Percentiles rank a stretch among this genome's conserved stretches.
phyloP scores from a whole-genome alignment of 2,113 vertebrate genomes.

The Brienomyrus brachyistius region DNA sequence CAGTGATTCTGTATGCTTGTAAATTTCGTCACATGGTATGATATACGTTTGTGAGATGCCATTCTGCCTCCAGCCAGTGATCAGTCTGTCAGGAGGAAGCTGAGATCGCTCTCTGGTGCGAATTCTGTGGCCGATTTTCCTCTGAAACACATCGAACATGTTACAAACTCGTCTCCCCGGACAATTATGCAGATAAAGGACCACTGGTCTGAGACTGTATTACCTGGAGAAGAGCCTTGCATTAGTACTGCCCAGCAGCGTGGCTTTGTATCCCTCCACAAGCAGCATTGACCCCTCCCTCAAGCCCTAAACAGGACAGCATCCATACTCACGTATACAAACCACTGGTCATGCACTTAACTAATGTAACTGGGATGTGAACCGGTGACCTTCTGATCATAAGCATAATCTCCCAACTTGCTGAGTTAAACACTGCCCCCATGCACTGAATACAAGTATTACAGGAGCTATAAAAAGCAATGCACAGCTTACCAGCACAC shows the following conservation, averaged over 20 bases:
- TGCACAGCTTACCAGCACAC: constrained; percentile 65
- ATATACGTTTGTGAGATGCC: not conserved
- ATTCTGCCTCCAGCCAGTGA: constrained; percentile 25
- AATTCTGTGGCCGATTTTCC: constrained; percentile 64
- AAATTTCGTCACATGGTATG: not conserved
- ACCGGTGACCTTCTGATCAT: not conserved
- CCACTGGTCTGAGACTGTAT: not conserved
- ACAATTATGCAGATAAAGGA: not conserved
- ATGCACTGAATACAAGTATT: not conserved
- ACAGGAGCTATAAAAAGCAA: not conserved
- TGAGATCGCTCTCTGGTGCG: constrained; percentile 70
- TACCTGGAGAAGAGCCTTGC: constrained; percentile 75
- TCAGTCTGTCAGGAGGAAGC: constrained; percentile 61
- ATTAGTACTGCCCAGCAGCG: constrained; percentile 65
- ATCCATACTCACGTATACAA: not conserved
- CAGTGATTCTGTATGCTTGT: not conserved
- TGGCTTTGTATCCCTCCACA: constrained; percentile 73
- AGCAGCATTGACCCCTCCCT: constrained; percentile 74
- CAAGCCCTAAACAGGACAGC: constrained; percentile 58
- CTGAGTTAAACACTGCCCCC: not conserved
- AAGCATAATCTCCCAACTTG: not conserved
- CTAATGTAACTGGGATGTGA: not conserved
- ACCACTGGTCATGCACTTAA: not conserved
- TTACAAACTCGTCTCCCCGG: not conserved
- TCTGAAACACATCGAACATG: constrained; percentile 42